Evolutionary conservation across 2,888 invertebrate species (phyloP).

Genomic region (Lepidonotus clava): DNA sequence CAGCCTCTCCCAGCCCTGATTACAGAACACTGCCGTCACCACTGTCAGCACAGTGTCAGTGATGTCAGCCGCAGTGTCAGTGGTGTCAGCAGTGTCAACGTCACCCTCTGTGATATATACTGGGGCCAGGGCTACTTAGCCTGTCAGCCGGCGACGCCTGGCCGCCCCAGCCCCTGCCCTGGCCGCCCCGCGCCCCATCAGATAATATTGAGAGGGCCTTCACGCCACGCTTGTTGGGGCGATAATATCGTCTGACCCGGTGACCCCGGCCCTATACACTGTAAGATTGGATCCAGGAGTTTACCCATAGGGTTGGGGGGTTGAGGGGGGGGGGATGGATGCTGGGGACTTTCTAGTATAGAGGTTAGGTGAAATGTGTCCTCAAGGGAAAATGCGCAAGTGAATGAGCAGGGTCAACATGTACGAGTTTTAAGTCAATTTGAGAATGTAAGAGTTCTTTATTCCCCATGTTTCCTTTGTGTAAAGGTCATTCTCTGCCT

Average conservation of each 20-base stretch:
- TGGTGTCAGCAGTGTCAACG: not conserved
- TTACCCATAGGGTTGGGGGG: not conserved
- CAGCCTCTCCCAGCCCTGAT: slow-evolving; percentile 5
- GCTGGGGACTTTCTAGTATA: not conserved
- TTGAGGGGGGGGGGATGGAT: not conserved
- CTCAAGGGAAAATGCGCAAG: not conserved
- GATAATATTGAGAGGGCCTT: slow-evolving; percentile 32
- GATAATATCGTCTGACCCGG: slow-evolving; percentile 45
- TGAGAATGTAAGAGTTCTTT: no score
- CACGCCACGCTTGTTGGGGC: slow-evolving; percentile 47
- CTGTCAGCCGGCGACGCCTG: slow-evolving; percentile 2
- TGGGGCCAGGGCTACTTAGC: slow-evolving; percentile 25
- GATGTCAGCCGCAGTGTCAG: not conserved
- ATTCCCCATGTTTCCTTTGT: no score
- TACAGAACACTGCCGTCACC: not conserved
- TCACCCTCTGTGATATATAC: not conserved
- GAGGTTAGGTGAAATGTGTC: not conserved
- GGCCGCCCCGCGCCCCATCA: slow-evolving; percentile 21
- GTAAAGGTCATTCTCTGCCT: no score
- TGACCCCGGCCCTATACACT: slow-evolving; percentile 28
- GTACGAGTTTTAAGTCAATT: not conserved
- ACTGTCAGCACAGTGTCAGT: not conserved
- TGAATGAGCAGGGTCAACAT: slow-evolving; percentile 2
- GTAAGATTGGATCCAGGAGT: slow-evolving; percentile 32
- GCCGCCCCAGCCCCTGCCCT: not conserved